A percentile compares a stretch with the other conserved stretches of the same genome.
phyloP scores from a whole-genome alignment of 1,140 invertebrate species.

The Drosophila carrolli region DNA sequence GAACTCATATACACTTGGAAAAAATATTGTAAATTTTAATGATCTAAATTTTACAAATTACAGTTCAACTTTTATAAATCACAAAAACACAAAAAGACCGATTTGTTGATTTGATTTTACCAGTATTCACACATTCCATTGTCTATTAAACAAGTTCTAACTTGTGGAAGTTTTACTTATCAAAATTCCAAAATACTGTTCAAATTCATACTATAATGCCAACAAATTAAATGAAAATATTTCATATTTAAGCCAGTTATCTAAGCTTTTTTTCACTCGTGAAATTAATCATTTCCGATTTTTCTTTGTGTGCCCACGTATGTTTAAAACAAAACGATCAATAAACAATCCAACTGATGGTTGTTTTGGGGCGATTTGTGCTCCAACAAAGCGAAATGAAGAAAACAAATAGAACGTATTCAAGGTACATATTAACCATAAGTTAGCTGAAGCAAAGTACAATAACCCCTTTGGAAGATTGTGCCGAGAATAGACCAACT shows the following conservation, averaged over 20 bases:
- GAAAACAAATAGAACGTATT: slow-evolving; percentile 32
- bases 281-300: neutral
- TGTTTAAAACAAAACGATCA: slow-evolving; percentile 19
- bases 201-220: too few species aligned
- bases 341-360: slow-evolving; percentile 36
- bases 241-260: too few species aligned
- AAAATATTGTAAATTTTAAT: neutral
- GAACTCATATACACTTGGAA: neutral
- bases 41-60: too few species aligned
- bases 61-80: neutral
- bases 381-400: slow-evolving; percentile 5
- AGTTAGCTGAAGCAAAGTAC: slow-evolving; percentile 24
- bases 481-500: slow-evolving; percentile 4
- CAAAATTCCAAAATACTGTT: too few species aligned
- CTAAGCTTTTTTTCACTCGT: neutral
- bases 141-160: too few species aligned
- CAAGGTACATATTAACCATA: slow-evolving; percentile 32
- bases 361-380: neutral
- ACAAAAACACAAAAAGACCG: too few species aligned
- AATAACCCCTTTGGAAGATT: slow-evolving; percentile 16
- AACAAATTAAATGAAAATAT: too few species aligned
- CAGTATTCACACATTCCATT: too few species aligned
- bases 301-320: neutral
- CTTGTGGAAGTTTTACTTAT: too few species aligned
- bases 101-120: too few species aligned